Conservation (phyloP, 2,113 vertebrate species). For the Todiramphus chloris region DNA sequence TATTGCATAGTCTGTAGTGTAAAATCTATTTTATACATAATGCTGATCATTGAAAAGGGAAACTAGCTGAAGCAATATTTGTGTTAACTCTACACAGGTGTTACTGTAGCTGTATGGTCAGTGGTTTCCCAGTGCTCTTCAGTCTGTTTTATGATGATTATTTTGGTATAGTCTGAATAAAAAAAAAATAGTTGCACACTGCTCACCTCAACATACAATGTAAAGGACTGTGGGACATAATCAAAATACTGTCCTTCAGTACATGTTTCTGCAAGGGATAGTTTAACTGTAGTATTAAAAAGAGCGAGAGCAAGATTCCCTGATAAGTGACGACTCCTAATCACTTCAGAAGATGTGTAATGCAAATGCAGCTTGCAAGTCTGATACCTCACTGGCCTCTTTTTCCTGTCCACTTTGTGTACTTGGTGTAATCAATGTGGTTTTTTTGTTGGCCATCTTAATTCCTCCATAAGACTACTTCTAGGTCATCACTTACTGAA, state of each 20-base stretch:
- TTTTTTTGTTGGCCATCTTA: neutral
- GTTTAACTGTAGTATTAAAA: neutral
- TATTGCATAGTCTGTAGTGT: neutral
- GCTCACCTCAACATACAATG: neutral
- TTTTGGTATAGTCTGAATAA: neutral
- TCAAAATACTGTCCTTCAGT: neutral
- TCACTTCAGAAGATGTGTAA: neutral
- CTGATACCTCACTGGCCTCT: slow-evolving; percentile 57
- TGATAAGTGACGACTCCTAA: neutral
- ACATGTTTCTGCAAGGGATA: neutral
- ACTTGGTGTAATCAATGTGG: neutral
- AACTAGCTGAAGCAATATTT: neutral
- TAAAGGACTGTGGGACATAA: neutral
- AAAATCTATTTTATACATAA: neutral
- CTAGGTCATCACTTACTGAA: slow-evolving; percentile 11
- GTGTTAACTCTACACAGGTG: neutral
- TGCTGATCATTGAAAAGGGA: neutral
- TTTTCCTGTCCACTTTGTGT: neutral
- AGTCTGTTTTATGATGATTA: neutral
- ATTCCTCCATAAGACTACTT: neutral
- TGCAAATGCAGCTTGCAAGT: slow-evolving; percentile 13
- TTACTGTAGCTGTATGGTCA: neutral
- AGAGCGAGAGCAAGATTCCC: neutral
- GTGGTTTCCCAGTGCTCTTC: neutral
- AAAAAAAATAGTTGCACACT: neutral